A percentile compares a stretch with the other conserved stretches of the same genome.
phyloP scores from a whole-genome alignment of 2,888 invertebrate species.

The Bursaphelenchus okinawaensis region DNA sequence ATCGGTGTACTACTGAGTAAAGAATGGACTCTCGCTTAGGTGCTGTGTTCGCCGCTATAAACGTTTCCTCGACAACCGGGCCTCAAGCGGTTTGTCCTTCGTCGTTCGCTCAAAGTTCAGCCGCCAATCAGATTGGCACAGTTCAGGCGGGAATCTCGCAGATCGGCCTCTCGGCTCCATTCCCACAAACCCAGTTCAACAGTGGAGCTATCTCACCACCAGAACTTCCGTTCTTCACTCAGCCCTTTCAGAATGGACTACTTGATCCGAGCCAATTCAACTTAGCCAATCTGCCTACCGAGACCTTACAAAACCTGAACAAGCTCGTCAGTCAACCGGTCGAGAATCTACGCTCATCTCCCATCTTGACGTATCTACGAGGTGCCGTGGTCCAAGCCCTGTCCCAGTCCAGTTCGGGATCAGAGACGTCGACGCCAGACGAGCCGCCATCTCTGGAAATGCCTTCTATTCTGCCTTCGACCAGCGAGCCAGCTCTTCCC shows the following conservation, averaged over 20 bases:
- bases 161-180: not conserved
- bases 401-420: not conserved
- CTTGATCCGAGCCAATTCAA: not conserved
- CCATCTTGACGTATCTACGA: not conserved
- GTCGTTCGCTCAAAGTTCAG: no score
- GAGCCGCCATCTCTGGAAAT: not conserved
- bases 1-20: not conserved
- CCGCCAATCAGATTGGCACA: not conserved
- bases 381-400: not conserved
- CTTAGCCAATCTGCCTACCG: not conserved
- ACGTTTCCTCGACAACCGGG: not conserved
- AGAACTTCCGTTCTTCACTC: not conserved
- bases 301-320: not conserved
- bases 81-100: not conserved
- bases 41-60: not conserved
- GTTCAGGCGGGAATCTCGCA: not conserved
- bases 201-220: not conserved
- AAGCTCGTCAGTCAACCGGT: conserved; percentile 1
- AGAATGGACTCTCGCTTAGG: not conserved
- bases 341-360: not conserved
- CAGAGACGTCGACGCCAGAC: not conserved
- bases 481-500: not conserved
- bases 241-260: not conserved
- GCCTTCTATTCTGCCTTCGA: not conserved
- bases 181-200: not conserved